Evolutionary conservation across 1,140 invertebrate genomes (phyloP), one percentile per base, ranked within the genome.

Genomic region (Drosophila burlai): DNA sequence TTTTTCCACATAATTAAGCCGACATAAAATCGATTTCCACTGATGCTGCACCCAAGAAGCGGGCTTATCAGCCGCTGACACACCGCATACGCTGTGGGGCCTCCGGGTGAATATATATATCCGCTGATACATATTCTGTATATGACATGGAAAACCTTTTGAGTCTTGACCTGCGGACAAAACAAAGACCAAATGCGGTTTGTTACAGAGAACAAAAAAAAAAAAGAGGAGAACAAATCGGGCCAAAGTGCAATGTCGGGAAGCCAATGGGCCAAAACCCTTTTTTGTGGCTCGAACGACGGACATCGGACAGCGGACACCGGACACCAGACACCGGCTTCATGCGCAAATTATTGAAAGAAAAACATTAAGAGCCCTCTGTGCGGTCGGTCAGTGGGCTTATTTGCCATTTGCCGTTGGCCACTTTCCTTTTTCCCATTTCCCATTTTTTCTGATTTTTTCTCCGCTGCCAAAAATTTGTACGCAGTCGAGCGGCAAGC

Each of bases 301-400:
- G 26, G 26, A 4, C 26, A 15, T 4, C n/a, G 42, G 42, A 43
- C 63, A 31, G 6, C 50, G 2, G 10, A 31, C 49, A 15, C 11
- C n/a, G 42, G 42, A 45, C 63, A 31, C 10, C 50, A 1, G 10
- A 31, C 49, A 13, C 26, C 49, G 42, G 40, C 40, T 29, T 34
- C 63, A 65, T 69, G 62, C 80, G 58, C 38, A 74, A 81, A 81
- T 81, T 83, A 81, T 84, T 80, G 81, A 84, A 83, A 83, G 76
- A 84, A 80, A 84, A 84, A 80, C 76, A 83, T 83, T 83, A 76
- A 63, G 71, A 76, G 64, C 40, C 57, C 40, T 62, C 36, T 18
- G 63, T 65, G 50, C 62, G 71, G 65, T 76, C 76, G 76, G 68
- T 83, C 81, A 75, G 80, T 83, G 78, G 80, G 80, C 81, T 69